Percentiles rank a stretch among this genome's conserved stretches.
Conservation (phyloP, 2,797 vertebrate species). For the Sibirionetta formosa region DNA sequence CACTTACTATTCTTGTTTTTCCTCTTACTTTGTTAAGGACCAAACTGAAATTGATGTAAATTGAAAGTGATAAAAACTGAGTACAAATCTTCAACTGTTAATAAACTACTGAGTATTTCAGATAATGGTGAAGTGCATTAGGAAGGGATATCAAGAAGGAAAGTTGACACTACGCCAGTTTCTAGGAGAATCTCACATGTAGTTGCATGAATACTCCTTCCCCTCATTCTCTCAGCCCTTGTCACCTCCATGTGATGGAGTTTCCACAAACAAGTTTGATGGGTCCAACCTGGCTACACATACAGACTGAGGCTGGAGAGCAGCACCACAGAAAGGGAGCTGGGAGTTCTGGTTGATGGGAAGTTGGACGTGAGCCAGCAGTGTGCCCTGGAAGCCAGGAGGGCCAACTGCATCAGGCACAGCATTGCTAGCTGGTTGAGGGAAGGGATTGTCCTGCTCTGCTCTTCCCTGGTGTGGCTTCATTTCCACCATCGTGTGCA, state of each 20-base stretch:
- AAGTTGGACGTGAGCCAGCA: too few species aligned
- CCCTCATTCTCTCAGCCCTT: not conserved
- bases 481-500: too few species aligned
- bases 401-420: too few species aligned
- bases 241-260: not conserved
- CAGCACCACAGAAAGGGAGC: too few species aligned
- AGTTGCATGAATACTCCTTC: not conserved
- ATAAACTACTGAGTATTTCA: not conserved
- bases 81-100: not conserved
- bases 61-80: not conserved
- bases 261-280: not conserved
- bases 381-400: too few species aligned
- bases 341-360: too few species aligned
- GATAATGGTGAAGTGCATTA: not conserved
- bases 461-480: too few species aligned
- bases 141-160: not conserved
- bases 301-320: too few species aligned
- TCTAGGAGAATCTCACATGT: not conserved
- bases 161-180: not conserved
- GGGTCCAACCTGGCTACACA: too few species aligned
- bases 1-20: not conserved
- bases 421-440: too few species aligned
- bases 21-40: not conserved
- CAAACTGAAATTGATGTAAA: not conserved
- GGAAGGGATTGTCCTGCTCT: too few species aligned